Evolutionary conservation across 1,140 invertebrate species (phyloP).

Genomic region (Caenorhabditis tropicalis): DNA sequence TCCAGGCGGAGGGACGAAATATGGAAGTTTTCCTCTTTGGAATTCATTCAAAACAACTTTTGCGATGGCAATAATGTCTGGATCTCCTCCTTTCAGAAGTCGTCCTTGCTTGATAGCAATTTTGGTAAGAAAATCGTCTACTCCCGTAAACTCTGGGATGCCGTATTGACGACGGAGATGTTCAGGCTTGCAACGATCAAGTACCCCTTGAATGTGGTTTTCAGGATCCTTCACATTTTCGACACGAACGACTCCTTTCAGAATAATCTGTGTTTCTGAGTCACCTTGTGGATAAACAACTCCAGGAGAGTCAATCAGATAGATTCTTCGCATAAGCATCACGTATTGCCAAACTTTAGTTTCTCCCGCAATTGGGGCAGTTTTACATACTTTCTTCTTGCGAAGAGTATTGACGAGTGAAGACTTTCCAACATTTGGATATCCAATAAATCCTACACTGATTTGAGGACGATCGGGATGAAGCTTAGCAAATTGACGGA

Average conservation of each 20-base stretch:
- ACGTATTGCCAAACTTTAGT: slow-evolving; percentile 99
- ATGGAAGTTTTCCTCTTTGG: slow-evolving; percentile 95
- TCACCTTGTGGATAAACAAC: slow-evolving; percentile 92
- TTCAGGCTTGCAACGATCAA: slow-evolving; percentile 86
- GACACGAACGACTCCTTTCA: slow-evolving; percentile 86
- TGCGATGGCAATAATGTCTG: slow-evolving; percentile 85
- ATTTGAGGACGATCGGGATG: slow-evolving; percentile 85
- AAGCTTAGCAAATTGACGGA: slow-evolving; percentile 91
- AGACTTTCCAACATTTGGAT: slow-evolving; percentile 98
- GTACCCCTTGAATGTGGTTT: slow-evolving; percentile 86
- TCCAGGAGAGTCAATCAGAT: slow-evolving; percentile 97
- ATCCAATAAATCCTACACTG: slow-evolving; percentile 97
- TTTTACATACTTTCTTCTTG: slow-evolving; percentile 92
- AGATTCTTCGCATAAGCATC: slow-evolving; percentile 94
- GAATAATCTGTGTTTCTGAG: slow-evolving; percentile 89
- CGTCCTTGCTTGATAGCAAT: slow-evolving; percentile 85
- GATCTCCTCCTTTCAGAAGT: slow-evolving; percentile 92
- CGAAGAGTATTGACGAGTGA: slow-evolving; percentile 95
- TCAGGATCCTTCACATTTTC: slow-evolving; percentile 92
- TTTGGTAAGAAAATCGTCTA: slow-evolving; percentile 90
- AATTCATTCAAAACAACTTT: slow-evolving; percentile 98
- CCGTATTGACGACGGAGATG: slow-evolving; percentile 88
- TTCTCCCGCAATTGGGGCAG: slow-evolving; percentile 97
- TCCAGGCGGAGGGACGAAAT: slow-evolving; percentile 64
- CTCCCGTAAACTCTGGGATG: slow-evolving; percentile 75